A percentile compares a stretch with the other conserved stretches of the same genome.
Evolutionary conservation across 2,113 vertebrate genomes (phyloP).

Genomic region (Anguilla japonica): DNA sequence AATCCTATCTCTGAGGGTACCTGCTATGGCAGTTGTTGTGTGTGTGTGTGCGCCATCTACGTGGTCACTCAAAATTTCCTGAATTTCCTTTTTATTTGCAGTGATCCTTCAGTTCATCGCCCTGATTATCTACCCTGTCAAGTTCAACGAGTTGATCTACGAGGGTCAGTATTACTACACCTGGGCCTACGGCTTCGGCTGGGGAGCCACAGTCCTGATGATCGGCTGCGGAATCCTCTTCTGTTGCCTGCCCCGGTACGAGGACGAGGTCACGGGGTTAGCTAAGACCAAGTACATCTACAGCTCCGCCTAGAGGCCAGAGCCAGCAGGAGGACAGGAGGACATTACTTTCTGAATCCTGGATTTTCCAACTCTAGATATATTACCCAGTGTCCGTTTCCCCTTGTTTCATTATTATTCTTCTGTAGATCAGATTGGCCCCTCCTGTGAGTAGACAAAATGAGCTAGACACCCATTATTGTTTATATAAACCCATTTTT

Average conservation of each 20-base stretch:
- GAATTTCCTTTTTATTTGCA: constrained; percentile 44
- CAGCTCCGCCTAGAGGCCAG: constrained; percentile 43
- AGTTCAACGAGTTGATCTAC: constrained; percentile 74
- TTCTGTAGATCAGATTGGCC: background rate
- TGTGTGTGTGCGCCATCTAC: too few relatives aligned
- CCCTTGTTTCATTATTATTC: background rate
- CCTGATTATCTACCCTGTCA: constrained; percentile 89
- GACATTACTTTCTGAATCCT: too few relatives aligned
- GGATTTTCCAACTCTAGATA: too few relatives aligned
- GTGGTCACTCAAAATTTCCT: background rate
- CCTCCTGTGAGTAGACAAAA: background rate
- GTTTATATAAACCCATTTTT: too few relatives aligned
- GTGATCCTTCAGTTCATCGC: constrained; percentile 85
- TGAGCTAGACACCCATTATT: too few relatives aligned
- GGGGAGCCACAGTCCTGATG: constrained; percentile 89
- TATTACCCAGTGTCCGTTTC: background rate
- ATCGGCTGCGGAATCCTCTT: constrained; percentile 90
- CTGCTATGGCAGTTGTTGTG: too few relatives aligned
- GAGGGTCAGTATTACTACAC: constrained; percentile 81
- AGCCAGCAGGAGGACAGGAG: too few relatives aligned
- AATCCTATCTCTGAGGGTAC: too few relatives aligned
- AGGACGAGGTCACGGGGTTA: constrained; percentile 80
- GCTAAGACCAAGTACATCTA: constrained; percentile 84
- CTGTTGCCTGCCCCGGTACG: constrained; percentile 88
- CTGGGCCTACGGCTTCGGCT: constrained; percentile 96